Evolutionary conservation across 2,113 vertebrate genomes (phyloP).

Genomic region (Nicator chloris): DNA sequence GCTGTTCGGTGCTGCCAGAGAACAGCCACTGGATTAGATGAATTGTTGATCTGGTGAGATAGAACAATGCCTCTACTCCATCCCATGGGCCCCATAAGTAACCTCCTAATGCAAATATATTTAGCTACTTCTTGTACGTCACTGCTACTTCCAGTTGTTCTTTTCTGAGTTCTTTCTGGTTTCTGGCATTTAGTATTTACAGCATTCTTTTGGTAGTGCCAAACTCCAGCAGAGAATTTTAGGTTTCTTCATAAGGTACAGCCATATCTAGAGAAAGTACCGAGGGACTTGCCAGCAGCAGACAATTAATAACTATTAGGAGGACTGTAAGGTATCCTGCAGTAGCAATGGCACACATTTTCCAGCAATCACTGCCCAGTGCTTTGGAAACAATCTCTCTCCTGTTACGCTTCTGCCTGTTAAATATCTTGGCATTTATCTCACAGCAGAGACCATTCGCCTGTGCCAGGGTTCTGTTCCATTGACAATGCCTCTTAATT

Average conservation of each 20-base stretch:
- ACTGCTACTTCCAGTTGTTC: neutral
- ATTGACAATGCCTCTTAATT: constrained; percentile 66
- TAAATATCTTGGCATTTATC: constrained; percentile 64
- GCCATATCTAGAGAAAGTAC: neutral
- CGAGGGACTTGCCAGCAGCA: neutral
- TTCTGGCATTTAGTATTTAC: neutral
- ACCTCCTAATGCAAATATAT: neutral
- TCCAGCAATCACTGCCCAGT: constrained; percentile 5
- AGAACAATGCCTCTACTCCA: neutral
- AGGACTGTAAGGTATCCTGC: neutral
- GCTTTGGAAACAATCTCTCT: constrained; percentile 38
- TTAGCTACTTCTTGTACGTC: neutral
- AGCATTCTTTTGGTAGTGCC: neutral
- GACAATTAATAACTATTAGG: neutral
- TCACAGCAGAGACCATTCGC: constrained; percentile 38
- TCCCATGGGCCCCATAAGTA: neutral
- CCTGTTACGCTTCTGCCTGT: constrained; percentile 31
- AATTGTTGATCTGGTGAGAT: neutral
- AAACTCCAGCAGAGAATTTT: neutral
- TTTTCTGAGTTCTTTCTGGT: neutral
- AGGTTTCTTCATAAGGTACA: neutral
- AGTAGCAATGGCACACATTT: neutral
- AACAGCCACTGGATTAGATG: neutral
- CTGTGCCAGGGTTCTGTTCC: constrained; percentile 59
- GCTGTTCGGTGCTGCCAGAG: neutral